Conservation (phyloP, 2,888 invertebrate species). For the Coecobrya sp. region DNA sequence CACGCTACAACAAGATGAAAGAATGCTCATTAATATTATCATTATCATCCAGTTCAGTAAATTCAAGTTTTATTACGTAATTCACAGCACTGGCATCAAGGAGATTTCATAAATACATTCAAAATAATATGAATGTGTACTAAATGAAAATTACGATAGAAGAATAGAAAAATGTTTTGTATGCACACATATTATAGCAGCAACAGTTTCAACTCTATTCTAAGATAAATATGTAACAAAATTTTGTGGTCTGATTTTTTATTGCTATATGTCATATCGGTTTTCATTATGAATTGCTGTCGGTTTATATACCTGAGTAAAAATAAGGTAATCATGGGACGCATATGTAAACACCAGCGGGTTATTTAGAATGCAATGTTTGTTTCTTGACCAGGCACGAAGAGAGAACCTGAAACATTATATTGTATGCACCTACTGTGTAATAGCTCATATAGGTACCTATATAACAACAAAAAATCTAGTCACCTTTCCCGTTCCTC, state of each 20-base stretch:
- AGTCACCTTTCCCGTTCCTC: constrained; percentile 15
- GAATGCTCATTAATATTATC: constrained; percentile 62
- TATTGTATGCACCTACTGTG: constrained; percentile 34
- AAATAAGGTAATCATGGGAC: constrained; percentile 35
- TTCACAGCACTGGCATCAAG: neutral
- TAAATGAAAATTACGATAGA: neutral
- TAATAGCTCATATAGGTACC: neutral
- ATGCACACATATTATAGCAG: neutral
- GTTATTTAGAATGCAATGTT: constrained; percentile 56
- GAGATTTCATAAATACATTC: neutral
- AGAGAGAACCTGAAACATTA: constrained; percentile 9
- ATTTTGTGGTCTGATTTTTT: constrained; percentile 27
- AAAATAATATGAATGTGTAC: neutral
- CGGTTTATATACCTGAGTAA: constrained; percentile 18
- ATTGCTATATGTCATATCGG: constrained; percentile 6
- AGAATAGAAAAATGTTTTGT: neutral
- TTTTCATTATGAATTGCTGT: constrained; percentile 33
- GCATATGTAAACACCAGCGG: constrained; percentile 38
- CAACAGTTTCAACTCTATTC: constrained; percentile 16
- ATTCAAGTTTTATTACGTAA: constrained; percentile 58
- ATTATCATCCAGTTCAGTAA: constrained; percentile 64
- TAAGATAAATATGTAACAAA: neutral
- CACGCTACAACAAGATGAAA: constrained; percentile 49
- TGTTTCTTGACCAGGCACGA: constrained; percentile 66
- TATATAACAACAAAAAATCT: neutral